A percentile compares a stretch with the other conserved stretches of the same genome.
Conservation (phyloP, 2,113 vertebrate genomes). For the Microtus pennsylvanicus region DNA sequence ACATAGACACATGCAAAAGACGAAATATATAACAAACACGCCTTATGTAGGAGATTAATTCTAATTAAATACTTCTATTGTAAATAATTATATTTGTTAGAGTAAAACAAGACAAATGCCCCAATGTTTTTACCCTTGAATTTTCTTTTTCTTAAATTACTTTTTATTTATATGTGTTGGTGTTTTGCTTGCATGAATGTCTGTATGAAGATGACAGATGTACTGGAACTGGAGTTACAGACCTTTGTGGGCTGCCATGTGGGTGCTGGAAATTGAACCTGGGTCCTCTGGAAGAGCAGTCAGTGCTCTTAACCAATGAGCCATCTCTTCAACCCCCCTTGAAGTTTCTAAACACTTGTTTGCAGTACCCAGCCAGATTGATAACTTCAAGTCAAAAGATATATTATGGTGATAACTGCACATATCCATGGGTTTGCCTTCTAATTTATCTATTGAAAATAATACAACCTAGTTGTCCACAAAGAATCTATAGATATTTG, state of each 20-base stretch:
- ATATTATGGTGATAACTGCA: conserved; percentile 67
- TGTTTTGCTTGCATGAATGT: too few species aligned
- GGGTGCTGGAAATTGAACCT: too few species aligned
- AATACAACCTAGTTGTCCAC: conserved; percentile 39
- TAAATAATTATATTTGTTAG: conserved; percentile 70
- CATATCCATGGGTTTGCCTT: conserved; percentile 54
- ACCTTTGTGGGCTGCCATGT: too few species aligned
- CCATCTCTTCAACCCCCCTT: neutral
- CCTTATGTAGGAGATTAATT: neutral
- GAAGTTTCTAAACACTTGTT: conserved; percentile 72
- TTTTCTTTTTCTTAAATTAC: conserved; percentile 28
- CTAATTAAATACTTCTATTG: conserved; percentile 53
- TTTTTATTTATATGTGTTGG: too few species aligned
- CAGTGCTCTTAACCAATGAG: too few species aligned
- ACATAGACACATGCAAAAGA: neutral
- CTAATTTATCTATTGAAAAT: conserved; percentile 68
- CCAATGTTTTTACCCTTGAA: conserved; percentile 55
- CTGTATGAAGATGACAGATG: too few species aligned
- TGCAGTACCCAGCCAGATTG: conserved; percentile 29
- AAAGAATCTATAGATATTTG: conserved; percentile 45
- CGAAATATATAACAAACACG: neutral
- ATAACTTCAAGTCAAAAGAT: conserved; percentile 71
- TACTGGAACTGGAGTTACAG: too few species aligned
- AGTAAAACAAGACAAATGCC: conserved; percentile 70
- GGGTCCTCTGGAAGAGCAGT: too few species aligned